Evolutionary conservation across 2,888 invertebrate genomes (phyloP).

Genomic region (Plutella xylostella): DNA sequence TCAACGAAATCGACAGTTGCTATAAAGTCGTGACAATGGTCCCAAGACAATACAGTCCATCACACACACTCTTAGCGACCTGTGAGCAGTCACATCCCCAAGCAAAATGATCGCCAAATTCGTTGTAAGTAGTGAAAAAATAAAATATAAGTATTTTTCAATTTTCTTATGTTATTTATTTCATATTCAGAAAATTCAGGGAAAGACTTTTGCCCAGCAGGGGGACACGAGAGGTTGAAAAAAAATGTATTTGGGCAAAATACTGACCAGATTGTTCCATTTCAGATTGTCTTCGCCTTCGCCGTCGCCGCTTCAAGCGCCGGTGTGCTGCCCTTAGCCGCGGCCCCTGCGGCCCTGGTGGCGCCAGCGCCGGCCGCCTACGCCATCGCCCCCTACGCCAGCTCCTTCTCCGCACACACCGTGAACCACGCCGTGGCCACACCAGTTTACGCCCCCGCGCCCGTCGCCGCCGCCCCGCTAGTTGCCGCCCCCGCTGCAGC

Average conservation of each 20-base stretch:
- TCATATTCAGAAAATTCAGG: too few species aligned
- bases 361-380: conserved; percentile 66
- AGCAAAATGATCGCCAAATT: conserved; percentile 68
- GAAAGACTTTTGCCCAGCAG: too few species aligned
- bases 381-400: conserved; percentile 78
- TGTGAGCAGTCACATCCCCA: conserved; percentile 57
- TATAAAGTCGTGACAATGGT: conserved; percentile 54
- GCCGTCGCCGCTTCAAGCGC: conserved; percentile 45
- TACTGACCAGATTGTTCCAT: conserved; percentile 11
- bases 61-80: conserved; percentile 32
- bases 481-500: conserved; percentile 17
- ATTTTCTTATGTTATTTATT: too few species aligned
- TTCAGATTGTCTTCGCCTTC: conserved; percentile 49
- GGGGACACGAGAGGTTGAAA: too few species aligned
- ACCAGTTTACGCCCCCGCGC: conserved; percentile 63
- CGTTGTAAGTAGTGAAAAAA: conserved; percentile 58
- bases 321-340: conserved; percentile 39
- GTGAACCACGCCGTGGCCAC: conserved; percentile 81
- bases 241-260: too few species aligned
- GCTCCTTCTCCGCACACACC: conserved; percentile 80
- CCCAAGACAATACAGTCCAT: conserved; percentile 53
- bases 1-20: conserved; percentile 40
- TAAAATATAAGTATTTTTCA: too few species aligned
- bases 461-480: conserved; percentile 25
- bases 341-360: conserved; percentile 64